Evolutionary conservation across 2,888 invertebrate species (phyloP).

Genomic region (Rutpela maculata): DNA sequence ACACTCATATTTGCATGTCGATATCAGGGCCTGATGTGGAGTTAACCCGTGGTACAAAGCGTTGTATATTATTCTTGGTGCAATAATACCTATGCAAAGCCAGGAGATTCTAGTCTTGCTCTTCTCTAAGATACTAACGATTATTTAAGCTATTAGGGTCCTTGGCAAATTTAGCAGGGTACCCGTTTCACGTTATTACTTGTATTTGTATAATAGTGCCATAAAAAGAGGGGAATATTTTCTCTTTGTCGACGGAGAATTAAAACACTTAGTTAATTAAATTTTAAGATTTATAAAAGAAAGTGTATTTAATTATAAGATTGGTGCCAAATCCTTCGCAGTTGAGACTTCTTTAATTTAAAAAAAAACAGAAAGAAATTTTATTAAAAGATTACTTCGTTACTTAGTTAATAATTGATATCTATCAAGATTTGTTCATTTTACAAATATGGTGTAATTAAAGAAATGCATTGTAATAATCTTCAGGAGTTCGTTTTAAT

Average conservation of each 20-base stretch:
- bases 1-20: background rate
- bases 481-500: too few species aligned
- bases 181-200: slow-evolving; percentile 19
- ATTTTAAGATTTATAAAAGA: slow-evolving; percentile 15
- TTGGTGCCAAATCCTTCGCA: background rate
- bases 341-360: background rate
- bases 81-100: slow-evolving; percentile 39
- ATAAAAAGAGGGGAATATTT: slow-evolving; percentile 23
- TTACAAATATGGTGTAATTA: too few species aligned
- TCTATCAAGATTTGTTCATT: too few species aligned
- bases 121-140: slow-evolving; percentile 23
- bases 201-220: slow-evolving; percentile 30
- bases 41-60: slow-evolving; percentile 1
- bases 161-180: slow-evolving; percentile 21
- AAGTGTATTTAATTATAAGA: background rate
- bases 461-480: too few species aligned
- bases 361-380: too few species aligned
- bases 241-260: background rate
- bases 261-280: slow-evolving; percentile 23
- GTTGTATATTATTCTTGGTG: slow-evolving; percentile 30
- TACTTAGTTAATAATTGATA: too few species aligned
- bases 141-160: slow-evolving; percentile 34
- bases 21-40: slow-evolving; percentile 23
- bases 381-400: too few species aligned
- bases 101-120: slow-evolving; percentile 19